Evolutionary conservation across 2,797 vertebrate species (phyloP).

Genomic region (Alauda arvensis): DNA sequence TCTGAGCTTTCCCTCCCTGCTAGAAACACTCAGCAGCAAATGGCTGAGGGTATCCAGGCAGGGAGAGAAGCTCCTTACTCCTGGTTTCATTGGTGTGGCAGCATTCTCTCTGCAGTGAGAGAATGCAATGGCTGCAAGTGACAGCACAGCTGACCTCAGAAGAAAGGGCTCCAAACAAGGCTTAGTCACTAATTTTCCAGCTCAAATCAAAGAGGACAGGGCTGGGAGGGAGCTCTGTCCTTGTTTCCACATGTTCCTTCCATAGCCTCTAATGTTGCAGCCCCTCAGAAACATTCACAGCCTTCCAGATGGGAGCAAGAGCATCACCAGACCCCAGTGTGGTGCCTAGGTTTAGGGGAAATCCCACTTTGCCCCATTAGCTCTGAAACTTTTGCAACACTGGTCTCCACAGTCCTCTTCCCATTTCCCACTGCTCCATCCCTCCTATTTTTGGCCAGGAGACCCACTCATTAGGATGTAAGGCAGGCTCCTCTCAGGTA

Average conservation of each 20-base stretch:
- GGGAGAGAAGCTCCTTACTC: neutral
- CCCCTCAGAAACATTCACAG: neutral
- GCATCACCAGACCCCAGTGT: neutral
- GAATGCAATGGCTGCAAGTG: neutral
- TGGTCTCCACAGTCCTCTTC: neutral
- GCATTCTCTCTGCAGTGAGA: neutral
- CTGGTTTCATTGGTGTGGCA: neutral
- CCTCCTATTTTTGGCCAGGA: neutral
- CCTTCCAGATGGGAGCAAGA: neutral
- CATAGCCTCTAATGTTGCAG: neutral
- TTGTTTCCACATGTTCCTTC: neutral
- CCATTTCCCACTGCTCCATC: neutral
- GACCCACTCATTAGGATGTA: neutral
- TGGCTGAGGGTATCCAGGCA: neutral
- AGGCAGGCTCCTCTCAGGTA: neutral
- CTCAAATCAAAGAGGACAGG: neutral
- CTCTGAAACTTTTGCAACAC: neutral
- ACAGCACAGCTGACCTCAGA: neutral
- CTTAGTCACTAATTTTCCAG: neutral
- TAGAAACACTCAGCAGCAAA: neutral
- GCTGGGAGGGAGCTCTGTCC: neutral
- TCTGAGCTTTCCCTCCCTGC: neutral
- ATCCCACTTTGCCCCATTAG: neutral
- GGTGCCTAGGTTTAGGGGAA: neutral
- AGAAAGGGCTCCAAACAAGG: neutral